Percentiles rank a stretch among this genome's conserved stretches.
These are phyloP conservation scores for Machimus atricapillus DNA, from an alignment of 2,888 invertebrate genomes.

Conservation along the genomic window DNA sequence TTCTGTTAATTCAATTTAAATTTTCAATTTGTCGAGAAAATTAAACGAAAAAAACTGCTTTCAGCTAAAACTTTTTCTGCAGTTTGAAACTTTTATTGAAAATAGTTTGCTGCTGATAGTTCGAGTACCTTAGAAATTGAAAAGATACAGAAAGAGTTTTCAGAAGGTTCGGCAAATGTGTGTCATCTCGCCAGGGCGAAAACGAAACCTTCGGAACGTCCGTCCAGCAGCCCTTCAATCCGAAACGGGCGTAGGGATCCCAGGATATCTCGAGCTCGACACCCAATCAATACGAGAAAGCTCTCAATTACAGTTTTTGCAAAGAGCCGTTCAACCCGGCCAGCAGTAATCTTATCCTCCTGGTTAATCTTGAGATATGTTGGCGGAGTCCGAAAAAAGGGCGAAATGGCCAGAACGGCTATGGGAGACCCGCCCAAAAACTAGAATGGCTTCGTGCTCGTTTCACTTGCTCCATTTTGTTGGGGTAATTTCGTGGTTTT, in stretches of 20 bases:
- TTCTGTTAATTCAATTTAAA: not conserved
- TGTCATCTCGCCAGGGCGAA: not conserved
- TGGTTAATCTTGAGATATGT: slow-evolving; percentile 33
- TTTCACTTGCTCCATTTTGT: slow-evolving; percentile 24
- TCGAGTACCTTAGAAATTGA: not conserved
- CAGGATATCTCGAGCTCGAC: slow-evolving; percentile 6
- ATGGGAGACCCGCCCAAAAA: slow-evolving; percentile 17
- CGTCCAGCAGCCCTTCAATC: not conserved
- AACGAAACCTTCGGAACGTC: not conserved
- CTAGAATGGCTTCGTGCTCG: slow-evolving; percentile 19
- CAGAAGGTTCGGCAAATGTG: not conserved
- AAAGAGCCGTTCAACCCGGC: not conserved
- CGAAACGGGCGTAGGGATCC: not conserved
- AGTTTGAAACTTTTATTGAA: not conserved
- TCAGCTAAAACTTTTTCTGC: not conserved
- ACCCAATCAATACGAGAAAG: slow-evolving; percentile 35
- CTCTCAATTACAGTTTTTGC: slow-evolving; percentile 33
- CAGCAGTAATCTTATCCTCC: slow-evolving; percentile 30
- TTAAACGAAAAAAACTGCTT: not conserved
- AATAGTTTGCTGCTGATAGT: not conserved
- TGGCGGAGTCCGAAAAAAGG: not conserved
- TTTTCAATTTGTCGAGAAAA: not conserved
- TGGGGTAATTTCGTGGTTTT: slow-evolving; percentile 29
- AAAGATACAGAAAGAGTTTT: not conserved
- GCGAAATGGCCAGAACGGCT: not conserved